These are phyloP conservation scores for Rallus limicola DNA, from an alignment of 2,113 vertebrate species.

Conservation along the genomic window DNA sequence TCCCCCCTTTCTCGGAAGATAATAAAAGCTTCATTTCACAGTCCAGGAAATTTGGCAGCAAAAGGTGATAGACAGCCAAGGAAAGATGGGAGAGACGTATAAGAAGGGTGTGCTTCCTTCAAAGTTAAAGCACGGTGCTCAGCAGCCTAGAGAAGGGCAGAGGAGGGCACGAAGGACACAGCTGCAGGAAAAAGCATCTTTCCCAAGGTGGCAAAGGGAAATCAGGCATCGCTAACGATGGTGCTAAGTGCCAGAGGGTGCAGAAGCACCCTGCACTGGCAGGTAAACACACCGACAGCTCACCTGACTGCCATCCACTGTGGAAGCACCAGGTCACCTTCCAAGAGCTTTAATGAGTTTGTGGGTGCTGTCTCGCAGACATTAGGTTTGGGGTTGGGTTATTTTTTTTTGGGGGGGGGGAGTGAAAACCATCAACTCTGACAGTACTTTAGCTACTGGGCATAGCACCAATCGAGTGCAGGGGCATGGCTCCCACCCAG, in stretches of 20 bases:
- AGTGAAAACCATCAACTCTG: background rate
- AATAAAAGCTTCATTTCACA: slow-evolving; percentile 75
- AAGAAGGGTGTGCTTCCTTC: background rate
- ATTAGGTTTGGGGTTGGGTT: background rate
- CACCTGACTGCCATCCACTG: background rate
- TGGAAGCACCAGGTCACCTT: background rate
- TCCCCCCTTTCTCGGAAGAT: slow-evolving; percentile 10
- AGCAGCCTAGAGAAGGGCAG: slow-evolving; percentile 8
- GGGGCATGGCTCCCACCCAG: background rate
- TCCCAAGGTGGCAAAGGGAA: background rate
- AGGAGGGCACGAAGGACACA: background rate
- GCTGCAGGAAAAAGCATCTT: background rate
- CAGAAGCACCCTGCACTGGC: background rate
- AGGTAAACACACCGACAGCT: background rate
- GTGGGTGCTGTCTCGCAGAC: background rate
- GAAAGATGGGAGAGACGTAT: background rate
- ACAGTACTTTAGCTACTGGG: background rate
- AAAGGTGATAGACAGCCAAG: slow-evolving; percentile 40
- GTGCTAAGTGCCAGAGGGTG: background rate
- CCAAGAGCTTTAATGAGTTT: background rate
- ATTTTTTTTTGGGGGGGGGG: background rate
- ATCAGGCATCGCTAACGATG: background rate
- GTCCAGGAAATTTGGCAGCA: slow-evolving; percentile 50
- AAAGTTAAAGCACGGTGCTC: background rate
- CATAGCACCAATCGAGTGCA: background rate